Base-by-base conservation (phyloP, 1,140 invertebrate species). In the Zaprionus vittiger region DNA sequence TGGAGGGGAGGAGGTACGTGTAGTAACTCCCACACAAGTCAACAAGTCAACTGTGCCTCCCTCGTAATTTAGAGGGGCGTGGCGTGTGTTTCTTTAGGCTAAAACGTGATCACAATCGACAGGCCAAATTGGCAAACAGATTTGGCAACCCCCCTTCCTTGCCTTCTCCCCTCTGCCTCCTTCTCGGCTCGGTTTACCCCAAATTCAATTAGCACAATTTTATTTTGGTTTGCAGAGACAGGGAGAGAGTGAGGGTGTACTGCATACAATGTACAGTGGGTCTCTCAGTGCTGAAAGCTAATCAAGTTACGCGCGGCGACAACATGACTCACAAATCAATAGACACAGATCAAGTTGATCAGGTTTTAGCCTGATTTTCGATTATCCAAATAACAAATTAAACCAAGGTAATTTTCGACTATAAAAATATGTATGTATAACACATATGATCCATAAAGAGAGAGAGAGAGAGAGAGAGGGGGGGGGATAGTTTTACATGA, bases 141-240 rank as follows among this genome's bases (percentile, higher is more conserved):
- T 52, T 22, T 52, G 6, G n/a, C 41, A 7, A 7, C n/a, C 7
- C 2, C n/a, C 5, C n/a, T 44, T 7, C 41, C 41, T n/a, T 9
- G 0, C 6, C 14, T 15, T 41, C 5, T 15, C 15, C 14, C 38
- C 37, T 4, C 12, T 5, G 3, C 14, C 14, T 1, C 14, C 38
- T 2, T 11, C 31, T 34, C 31, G 15, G 5, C 38, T 41, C 11
- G 47, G 22, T 22, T 22, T n/a, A 37, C 22, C 49, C 63, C 59
- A 75, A 75, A 82, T 85, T 85, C 76, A 85, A 86, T 80, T 86
- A 77, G 81, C 76, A 77, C 72, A 68, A 79, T 81, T 84, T 73
- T 44, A 34, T 34, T 56, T 52, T 49, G 34, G 38, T 44, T 34
- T 41, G 7, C 34, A 6, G 52, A 24, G 14, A 15, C 24, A 15